These are phyloP conservation scores for Smittia aterrima DNA, from an alignment of 2,888 invertebrate species.

Conservation along the genomic window DNA sequence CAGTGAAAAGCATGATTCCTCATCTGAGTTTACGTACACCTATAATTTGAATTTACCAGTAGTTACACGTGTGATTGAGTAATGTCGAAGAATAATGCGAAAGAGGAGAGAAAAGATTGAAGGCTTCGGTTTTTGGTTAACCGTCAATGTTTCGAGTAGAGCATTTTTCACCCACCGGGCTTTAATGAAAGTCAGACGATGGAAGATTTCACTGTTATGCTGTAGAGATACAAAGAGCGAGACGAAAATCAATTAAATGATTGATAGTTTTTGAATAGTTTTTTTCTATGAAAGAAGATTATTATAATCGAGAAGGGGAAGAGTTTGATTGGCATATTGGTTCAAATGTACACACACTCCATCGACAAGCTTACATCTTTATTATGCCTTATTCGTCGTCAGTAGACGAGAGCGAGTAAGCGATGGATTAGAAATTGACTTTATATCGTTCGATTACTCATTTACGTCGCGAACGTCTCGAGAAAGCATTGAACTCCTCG, in stretches of 20 bases:
- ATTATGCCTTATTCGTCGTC: neutral
- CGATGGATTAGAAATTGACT: conserved; percentile 24
- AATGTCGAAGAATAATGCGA: neutral
- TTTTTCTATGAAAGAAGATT: conserved; percentile 24
- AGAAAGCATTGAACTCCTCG: conserved; percentile 35
- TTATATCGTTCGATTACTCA: conserved; percentile 22
- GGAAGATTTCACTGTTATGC: neutral
- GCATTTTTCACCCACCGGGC: conserved; percentile 7
- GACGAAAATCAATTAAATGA: conserved; percentile 34
- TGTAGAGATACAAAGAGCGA: neutral
- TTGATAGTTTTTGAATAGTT: conserved; percentile 34
- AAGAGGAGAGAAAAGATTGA: neutral
- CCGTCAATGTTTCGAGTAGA: neutral
- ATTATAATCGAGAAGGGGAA: conserved; percentile 23
- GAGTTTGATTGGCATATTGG: conserved; percentile 33
- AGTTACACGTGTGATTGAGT: conserved; percentile 19
- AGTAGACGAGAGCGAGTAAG: neutral
- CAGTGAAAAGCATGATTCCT: conserved; percentile 12
- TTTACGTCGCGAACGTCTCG: neutral
- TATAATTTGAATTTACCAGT: conserved; percentile 21
- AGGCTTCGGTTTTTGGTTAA: neutral
- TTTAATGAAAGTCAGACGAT: neutral
- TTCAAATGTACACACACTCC: conserved; percentile 27
- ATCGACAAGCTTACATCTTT: conserved; percentile 20
- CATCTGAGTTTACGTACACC: conserved; percentile 17